Evolutionary conservation across 2,113 vertebrate species (phyloP), one percentile per base, ranked within the genome.

Genomic region (Passerina amoena): DNA sequence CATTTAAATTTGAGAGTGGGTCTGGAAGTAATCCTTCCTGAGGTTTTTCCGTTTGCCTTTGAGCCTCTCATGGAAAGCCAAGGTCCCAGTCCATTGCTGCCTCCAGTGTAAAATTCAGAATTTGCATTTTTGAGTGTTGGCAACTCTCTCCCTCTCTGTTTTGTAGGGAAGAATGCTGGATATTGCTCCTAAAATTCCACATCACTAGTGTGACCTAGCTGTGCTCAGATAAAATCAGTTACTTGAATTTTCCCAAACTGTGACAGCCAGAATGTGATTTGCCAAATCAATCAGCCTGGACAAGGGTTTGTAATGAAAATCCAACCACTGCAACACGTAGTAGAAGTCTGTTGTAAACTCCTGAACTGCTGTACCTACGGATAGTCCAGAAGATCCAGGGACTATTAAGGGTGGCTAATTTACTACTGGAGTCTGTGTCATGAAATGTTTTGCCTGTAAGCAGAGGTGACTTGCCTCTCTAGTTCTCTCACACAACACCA

Each of bases 311-410:
- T 54, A 7, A 25, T 48, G 17, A 60, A 86, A 80, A 30, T 35
- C 17, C 6, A 72, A 14, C 30, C 17, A 18, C 21, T 37, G 2
- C 57, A 51, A 57, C 14, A 30, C 18, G 11, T 31, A 33, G 19
- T 37, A 63, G 31, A 90, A 94, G 73, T 63, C 15, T 5, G 24
- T 69, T 57, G 20, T 22, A n/a, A 82, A 37, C 10, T 76, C 12
- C 8, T 18, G 18, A 59, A 38, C 9, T 82, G 30, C 1, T 1
- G 2, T 53, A 37, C 19, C 5, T 47, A 14, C 7, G 3, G 47
- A 4, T 31, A 12, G 6, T 54, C 48, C 33, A 50, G 63, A 68
- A 87, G 14, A 65, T 75, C 23, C 65, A 79, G 30, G 14, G 47
- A n/a, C 22, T 79, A 4, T 23, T 75, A 51, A 78, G 35, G 3